A percentile compares a stretch with the other conserved stretches of the same genome.
phyloP scores from a whole-genome alignment of 1,140 invertebrate species.

The Megalopta genalis region DNA sequence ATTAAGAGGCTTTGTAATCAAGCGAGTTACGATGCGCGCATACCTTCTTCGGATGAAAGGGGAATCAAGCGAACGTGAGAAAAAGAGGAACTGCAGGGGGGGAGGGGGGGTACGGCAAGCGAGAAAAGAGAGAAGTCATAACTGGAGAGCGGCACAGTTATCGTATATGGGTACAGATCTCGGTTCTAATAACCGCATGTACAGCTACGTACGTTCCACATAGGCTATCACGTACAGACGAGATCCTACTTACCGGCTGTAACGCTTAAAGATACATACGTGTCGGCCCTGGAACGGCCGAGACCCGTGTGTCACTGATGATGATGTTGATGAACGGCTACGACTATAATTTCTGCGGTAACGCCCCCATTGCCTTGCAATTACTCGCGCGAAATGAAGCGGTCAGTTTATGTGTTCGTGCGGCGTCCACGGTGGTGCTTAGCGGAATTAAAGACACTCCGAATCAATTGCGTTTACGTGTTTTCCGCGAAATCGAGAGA shows the following conservation, averaged over 20 bases:
- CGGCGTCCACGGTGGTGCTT: constrained; percentile 30
- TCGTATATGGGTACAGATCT: constrained; percentile 68
- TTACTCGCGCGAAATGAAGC: constrained; percentile 59
- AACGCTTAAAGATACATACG: constrained; percentile 18
- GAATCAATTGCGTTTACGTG: not conserved
- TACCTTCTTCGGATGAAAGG: not conserved
- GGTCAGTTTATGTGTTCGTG: constrained; percentile 47
- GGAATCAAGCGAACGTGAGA: not conserved
- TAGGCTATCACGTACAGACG: constrained; percentile 43
- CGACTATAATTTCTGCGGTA: constrained; percentile 53
- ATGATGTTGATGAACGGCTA: constrained; percentile 58
- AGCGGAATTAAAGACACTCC: constrained; percentile 52
- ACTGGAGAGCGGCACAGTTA: constrained; percentile 71
- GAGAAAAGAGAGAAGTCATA: constrained; percentile 55
- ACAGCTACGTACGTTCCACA: constrained; percentile 69
- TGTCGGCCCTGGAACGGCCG: too few relatives aligned
- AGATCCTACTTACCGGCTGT: constrained; percentile 43
- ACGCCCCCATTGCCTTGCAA: constrained; percentile 56
- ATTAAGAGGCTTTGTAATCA: too few relatives aligned
- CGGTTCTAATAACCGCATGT: constrained; percentile 67
- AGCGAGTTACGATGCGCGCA: too few relatives aligned
- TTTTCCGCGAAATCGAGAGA: not conserved
- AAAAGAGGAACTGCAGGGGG: not conserved
- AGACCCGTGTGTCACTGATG: constrained; percentile 45
- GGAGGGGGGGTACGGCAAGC: too few relatives aligned